Conservation (phyloP, 2,113 vertebrate species). For the Raja brachyura region DNA sequence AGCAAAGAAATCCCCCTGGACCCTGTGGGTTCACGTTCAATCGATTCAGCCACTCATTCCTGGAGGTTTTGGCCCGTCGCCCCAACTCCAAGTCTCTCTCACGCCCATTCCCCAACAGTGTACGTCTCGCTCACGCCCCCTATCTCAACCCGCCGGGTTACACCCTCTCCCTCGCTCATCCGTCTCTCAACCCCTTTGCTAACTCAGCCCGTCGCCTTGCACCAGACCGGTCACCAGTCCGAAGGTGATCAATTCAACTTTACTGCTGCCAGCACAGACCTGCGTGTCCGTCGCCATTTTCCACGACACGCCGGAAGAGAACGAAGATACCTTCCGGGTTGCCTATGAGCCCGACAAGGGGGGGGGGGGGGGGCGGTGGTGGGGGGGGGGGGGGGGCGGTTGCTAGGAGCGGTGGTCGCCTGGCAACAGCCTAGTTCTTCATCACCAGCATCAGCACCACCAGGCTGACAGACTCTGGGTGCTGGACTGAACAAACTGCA, state of each 20-base stretch:
- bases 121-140: no score
- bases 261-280: conserved; percentile 61
- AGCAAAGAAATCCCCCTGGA: not conserved
- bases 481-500: no score
- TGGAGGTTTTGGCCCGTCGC: not conserved
- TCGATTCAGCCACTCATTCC: not conserved
- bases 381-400: not conserved
- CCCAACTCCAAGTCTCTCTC: not conserved
- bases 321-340: conserved; percentile 57
- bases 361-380: not conserved
- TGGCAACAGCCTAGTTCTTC: not conserved
- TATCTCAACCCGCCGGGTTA: no score
- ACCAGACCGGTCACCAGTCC: not conserved
- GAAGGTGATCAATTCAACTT: conserved; percentile 33
- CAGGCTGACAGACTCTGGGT: not conserved
- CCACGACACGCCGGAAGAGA: conserved; percentile 66
- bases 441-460: not conserved
- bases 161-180: no score
- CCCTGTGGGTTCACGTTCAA: not conserved
- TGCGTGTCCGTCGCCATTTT: conserved; percentile 95
- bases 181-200: not conserved
- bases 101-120: not conserved
- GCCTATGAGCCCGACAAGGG: not conserved
- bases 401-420: not conserved
- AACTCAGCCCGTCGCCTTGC: not conserved